Evolutionary conservation across 2,888 invertebrate genomes (phyloP), one percentile per base, ranked within the genome.

Genomic region (Apamea anceps): DNA sequence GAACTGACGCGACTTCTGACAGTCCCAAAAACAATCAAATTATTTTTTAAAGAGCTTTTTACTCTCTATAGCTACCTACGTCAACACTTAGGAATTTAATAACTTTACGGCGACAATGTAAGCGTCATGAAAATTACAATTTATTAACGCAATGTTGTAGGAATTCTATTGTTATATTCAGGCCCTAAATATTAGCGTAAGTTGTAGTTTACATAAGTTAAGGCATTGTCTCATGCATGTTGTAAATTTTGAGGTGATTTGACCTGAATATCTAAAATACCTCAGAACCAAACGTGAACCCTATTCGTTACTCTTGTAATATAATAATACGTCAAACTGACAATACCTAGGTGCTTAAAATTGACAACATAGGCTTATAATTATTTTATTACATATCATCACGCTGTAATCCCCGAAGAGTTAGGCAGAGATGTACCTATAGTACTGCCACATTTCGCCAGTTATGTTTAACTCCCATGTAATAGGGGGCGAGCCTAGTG

Each of bases 231-330:
- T 67, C 66, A 54, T 73, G 77, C 75, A 84, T 84, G 87, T 84
- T 66, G 70, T 87, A 84, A 72, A 85, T 81, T 87, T 85, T 72
- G 85, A 63, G 72, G 78, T 77, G 70, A 84, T 85, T 84, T 77
- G 84, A 84, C 87, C 88, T 85, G 75, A 85, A 87, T 88, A 80
- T 77, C 72, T 77, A n/a, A 65, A 80, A 87, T 87, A 72, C 68
- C 81, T 81, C 21, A 21, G 45, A 72, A 66, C 67, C 62, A 71
- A 81, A 81, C 73, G 71, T 76, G 51, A 66, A 65, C 51, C 72
- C 37, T 28, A 57, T 71, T 57, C 32, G 28, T 28, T 79, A 45
- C 25, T 57, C 37, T 74, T 48, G 37, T 37, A 37, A 37, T 37
- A 37, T 37, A 37, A 37, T 70, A 71, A 75, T 70, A 71, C 42